Conservation (phyloP, 2,113 vertebrate genomes). For the Saccopteryx leptura region DNA sequence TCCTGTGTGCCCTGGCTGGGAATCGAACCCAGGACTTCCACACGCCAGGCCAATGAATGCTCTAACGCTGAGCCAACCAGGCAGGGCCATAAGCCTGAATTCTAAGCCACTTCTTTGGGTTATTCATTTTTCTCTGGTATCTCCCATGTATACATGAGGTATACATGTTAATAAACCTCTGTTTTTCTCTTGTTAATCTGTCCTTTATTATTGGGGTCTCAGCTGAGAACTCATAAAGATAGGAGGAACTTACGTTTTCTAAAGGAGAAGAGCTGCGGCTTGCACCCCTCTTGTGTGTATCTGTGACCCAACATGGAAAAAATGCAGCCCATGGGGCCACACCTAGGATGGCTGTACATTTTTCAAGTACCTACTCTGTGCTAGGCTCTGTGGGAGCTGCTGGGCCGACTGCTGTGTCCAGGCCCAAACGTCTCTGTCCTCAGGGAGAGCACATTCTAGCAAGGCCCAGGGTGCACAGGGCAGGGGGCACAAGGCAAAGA, state of each 20-base stretch:
- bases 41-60: too few relatives aligned
- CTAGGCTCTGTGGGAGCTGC: not conserved
- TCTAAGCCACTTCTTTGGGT: not conserved
- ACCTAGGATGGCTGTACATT: not conserved
- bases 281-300: not conserved
- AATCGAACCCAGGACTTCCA: too few relatives aligned
- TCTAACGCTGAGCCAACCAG: too few relatives aligned
- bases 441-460: not conserved
- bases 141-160: not conserved
- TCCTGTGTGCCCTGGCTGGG: too few relatives aligned
- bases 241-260: not conserved
- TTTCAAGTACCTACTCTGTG: not conserved
- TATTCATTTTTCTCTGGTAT: not conserved
- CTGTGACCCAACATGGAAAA: not conserved
- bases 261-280: not conserved
- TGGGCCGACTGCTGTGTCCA: not conserved
- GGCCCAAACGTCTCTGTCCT: not conserved
- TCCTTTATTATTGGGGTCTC: not conserved
- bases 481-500: not conserved
- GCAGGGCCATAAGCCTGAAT: not conserved
- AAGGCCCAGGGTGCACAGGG: not conserved
- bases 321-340: not conserved
- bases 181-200: not conserved
- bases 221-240: not conserved
- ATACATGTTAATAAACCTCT: not conserved